Percentiles rank a stretch among this genome's conserved stretches.
phyloP scores from a whole-genome alignment of 2,113 vertebrate genomes.

The Notarius quadriscutis region DNA sequence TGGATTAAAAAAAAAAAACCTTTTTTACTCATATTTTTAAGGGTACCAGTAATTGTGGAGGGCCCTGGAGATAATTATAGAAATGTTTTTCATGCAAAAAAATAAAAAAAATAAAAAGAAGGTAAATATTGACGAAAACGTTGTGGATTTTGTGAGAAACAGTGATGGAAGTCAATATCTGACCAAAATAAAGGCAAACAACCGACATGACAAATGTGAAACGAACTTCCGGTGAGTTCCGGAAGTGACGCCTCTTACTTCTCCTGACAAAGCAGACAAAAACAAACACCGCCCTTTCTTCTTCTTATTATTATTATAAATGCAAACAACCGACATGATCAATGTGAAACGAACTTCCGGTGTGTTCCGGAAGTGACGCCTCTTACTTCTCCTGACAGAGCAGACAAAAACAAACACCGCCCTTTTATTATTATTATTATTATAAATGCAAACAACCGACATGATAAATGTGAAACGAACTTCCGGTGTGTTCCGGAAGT shows the following conservation, averaged over 20 bases:
- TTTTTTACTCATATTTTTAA: too few relatives aligned
- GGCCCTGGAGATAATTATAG: not conserved
- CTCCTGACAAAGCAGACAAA: too few relatives aligned
- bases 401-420: too few relatives aligned
- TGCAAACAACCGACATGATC: too few relatives aligned
- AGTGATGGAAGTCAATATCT: not conserved
- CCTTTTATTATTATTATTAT: not conserved
- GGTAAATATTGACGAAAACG: not conserved
- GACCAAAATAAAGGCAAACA: not conserved
- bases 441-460: too few relatives aligned
- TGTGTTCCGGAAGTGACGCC: too few relatives aligned
- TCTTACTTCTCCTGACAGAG: too few relatives aligned
- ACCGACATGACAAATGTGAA: too few relatives aligned
- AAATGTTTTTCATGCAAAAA: not conserved
- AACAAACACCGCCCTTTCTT: not conserved
- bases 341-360: too few relatives aligned
- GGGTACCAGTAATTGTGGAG: too few relatives aligned
- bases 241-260: not conserved
- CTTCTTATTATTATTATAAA: not conserved
- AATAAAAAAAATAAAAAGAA: not conserved
- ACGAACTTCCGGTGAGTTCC: not conserved
- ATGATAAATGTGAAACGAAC: too few relatives aligned
- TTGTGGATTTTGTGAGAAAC: not conserved
- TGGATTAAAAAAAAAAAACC: too few relatives aligned
- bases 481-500: not conserved